Evolutionary conservation across 2,888 invertebrate genomes (phyloP), one percentile per base, ranked within the genome.

Genomic region (Ceramica pisi): DNA sequence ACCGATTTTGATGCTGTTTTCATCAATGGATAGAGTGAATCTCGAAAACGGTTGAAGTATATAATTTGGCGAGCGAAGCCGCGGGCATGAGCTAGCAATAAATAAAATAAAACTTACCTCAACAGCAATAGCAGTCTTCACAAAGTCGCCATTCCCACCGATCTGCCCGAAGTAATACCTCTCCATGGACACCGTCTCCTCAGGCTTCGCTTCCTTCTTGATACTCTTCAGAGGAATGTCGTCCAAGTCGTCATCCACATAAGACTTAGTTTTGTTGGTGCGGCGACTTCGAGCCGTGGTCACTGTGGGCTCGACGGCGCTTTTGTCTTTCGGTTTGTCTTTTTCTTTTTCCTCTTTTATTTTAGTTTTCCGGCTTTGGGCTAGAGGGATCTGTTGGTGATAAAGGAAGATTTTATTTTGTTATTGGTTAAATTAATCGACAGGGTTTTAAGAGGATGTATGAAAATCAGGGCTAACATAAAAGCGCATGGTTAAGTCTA

Each of bases 151-250:
- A 0, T 86, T 70, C 1, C 95, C 96, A 0, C 93, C 94, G 2
- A 93, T 88, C 81, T 96, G 96, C 0, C 97, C 97, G 83, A 97
- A 97, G 92, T 97, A 97, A 85, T 96, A 97, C 71, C 96, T 94
- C 90, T 97, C 97, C 86, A 97, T 92, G 1, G 97, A 96, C 78
- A 97, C 95, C 26, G 96, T 93, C 87, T 94, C 92, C 66, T 95
- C 95, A 0, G 94, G 92, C 48, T 92, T 92, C 23, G 86, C 82
- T 64, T 95, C 96, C 82, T 94, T 94, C 90, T 95, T 95, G 82
- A 95, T 95, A 72, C 77, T 90, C 87, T 94, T 94, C 23, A 95
- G 90, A 0, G 95, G 95, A 0, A 94, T 82, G 38, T 96, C 94
- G 62, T 95, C 95, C 35, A 93, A 69, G 50, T 93, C 93, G 46